Evolutionary conservation across 2,113 vertebrate genomes (phyloP), one percentile per base, ranked within the genome.

Genomic region (Salvelinus namaycush): DNA sequence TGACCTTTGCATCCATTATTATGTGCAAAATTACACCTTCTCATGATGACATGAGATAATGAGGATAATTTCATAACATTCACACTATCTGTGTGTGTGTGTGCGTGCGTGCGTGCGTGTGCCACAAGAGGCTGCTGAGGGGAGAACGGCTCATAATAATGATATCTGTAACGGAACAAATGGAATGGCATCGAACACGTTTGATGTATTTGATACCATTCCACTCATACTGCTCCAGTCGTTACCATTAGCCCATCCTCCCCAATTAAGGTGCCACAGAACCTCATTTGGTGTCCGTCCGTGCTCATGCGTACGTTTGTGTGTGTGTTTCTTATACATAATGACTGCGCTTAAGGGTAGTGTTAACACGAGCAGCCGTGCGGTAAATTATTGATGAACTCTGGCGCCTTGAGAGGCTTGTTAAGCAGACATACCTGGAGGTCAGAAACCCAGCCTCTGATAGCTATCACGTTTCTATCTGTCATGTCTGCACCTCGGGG

Each of bases 311-410:
- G 24, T 60, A 20, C 1, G 27, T 69, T 62, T 34, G 65, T 27
- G 60, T 64, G 66, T 74, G 65, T 74, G 57, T 68, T 34, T 72
- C 27, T 54, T 54, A 54, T 44, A 44, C 57, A 74, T 85, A 87
- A 89, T 82, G 77, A 86, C 70, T 49, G 20, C 3, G 27, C 77
- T 86, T 86, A 44, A 44, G 39, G 39, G 11, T 44, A 44, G 39
- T 44, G 39, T 44, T 44, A 87, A 85, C 86, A 83, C 44, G 78
- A 83, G 73, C 31, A 69, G 74, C 18, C 31, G 76, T 57, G 83
- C 79, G 16, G 77, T 91, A 62, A 88, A 92, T 91, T 86, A 87
- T 91, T 88, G 83, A 92, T 91, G 83, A 90, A 84, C 65, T 76
- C 27, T 1, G 65, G 79, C 75, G 82, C 83, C 60, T 76, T 78